Evolutionary conservation across 2,113 vertebrate genomes (phyloP).

Genomic region (Varanus salvator): DNA sequence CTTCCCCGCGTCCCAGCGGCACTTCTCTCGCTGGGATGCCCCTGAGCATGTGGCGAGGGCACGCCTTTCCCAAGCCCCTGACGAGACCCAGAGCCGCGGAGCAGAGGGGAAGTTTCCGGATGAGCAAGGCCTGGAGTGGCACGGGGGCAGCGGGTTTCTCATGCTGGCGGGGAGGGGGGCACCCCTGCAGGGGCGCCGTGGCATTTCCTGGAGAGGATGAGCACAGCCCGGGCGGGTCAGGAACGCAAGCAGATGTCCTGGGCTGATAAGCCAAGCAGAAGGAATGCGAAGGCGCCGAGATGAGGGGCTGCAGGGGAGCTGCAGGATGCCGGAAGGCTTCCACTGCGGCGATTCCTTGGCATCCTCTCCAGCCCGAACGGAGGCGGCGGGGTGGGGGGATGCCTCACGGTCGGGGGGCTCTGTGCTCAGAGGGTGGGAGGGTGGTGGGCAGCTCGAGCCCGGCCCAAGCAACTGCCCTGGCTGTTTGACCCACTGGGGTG

Average conservation of each 20-base stretch:
- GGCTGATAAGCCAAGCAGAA: background rate
- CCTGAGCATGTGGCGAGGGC: background rate
- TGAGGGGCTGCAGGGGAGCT: rapidly evolving
- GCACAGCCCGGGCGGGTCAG: slow-evolving; percentile 3
- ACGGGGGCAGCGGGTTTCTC: background rate
- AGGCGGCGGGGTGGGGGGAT: too few species aligned
- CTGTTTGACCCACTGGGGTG: too few species aligned
- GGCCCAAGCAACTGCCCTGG: too few species aligned
- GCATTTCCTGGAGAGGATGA: background rate
- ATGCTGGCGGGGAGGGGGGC: background rate
- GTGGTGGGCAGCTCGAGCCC: too few species aligned
- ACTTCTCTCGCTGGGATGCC: background rate
- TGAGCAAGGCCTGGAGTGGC: background rate
- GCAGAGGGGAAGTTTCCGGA: background rate
- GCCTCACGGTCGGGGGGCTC: too few species aligned
- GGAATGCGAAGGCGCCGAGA: slow-evolving; percentile 8
- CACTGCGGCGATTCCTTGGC: background rate
- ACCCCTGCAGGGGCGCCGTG: rapidly evolving
- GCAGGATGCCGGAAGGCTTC: background rate
- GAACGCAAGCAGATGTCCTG: background rate
- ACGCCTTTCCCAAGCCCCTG: background rate
- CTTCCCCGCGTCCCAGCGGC: too few species aligned
- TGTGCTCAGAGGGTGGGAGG: too few species aligned
- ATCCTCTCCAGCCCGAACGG: background rate
- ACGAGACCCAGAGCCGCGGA: too few species aligned